Evolutionary conservation across 2,888 invertebrate species (phyloP).

Genomic region (Uloborus plumipes): DNA sequence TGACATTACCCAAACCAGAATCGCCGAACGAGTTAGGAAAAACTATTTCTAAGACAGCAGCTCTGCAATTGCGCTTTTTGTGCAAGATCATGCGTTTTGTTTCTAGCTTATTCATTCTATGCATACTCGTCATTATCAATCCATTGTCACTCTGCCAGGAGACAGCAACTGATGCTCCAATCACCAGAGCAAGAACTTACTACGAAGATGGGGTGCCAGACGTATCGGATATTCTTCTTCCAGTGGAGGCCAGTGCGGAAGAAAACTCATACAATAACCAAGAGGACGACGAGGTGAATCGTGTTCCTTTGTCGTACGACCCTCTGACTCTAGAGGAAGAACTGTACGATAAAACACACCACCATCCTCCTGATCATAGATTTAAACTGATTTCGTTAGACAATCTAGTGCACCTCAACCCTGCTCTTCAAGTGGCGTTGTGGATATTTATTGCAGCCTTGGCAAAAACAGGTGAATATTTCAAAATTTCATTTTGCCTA

Average conservation of each 20-base stretch:
- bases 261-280: background rate
- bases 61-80: no score
- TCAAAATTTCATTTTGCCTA: no score
- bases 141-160: constrained; percentile 14
- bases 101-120: background rate
- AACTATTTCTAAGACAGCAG: no score
- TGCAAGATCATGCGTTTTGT: background rate
- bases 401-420: constrained; percentile 57
- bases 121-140: background rate
- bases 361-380: constrained; percentile 31
- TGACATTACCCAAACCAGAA: no score
- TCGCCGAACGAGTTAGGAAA: no score
- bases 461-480: constrained; percentile 43
- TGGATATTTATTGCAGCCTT: constrained; percentile 46
- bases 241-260: constrained; percentile 18
- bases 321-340: constrained; percentile 1
- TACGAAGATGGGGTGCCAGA: constrained; percentile 11
- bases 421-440: constrained; percentile 40
- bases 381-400: constrained; percentile 57
- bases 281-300: constrained; percentile 54
- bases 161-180: background rate
- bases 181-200: background rate
- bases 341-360: constrained; percentile 12
- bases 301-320: constrained; percentile 31
- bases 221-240: constrained; percentile 23